These are phyloP conservation scores for Coptotermes formosanus DNA, from an alignment of 1,140 invertebrate genomes.

Conservation along the genomic window DNA sequence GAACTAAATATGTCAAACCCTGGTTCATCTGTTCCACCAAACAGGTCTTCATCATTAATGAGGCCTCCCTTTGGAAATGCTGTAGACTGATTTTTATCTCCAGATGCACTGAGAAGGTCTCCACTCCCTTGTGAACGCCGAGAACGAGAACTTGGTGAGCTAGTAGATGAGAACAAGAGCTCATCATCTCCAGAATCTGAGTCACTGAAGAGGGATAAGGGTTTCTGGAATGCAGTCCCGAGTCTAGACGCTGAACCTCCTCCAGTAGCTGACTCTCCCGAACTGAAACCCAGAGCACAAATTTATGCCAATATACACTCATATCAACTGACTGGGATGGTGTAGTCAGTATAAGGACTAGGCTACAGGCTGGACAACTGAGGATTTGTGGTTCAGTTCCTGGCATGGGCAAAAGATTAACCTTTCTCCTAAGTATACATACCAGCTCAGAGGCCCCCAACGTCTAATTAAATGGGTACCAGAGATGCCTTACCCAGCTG, in stretches of 20 bases:
- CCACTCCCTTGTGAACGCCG: constrained; percentile 22
- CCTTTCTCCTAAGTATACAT: no score
- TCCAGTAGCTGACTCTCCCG: not conserved
- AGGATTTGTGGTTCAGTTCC: no score
- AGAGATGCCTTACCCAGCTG: no score
- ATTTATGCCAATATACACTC: not conserved
- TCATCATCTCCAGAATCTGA: constrained; percentile 27
- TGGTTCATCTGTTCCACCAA: not conserved
- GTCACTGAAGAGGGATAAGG: not conserved
- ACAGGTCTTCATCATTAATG: not conserved
- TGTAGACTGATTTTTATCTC: not conserved
- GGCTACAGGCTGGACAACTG: no score
- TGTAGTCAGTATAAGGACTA: no score
- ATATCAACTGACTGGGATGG: no score
- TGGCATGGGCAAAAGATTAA: no score
- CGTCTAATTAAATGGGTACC: no score
- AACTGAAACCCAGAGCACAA: not conserved
- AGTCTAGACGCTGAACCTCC: not conserved
- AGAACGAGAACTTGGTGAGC: constrained; percentile 17
- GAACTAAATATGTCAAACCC: constrained; percentile 12
- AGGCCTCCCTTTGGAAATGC: not conserved
- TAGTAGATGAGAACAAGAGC: not conserved
- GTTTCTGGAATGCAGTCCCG: not conserved
- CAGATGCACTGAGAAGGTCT: not conserved
- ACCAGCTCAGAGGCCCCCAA: no score